These are phyloP conservation scores for Noturus placidus DNA, from an alignment of 2,113 vertebrate species.

Conservation along the genomic window DNA sequence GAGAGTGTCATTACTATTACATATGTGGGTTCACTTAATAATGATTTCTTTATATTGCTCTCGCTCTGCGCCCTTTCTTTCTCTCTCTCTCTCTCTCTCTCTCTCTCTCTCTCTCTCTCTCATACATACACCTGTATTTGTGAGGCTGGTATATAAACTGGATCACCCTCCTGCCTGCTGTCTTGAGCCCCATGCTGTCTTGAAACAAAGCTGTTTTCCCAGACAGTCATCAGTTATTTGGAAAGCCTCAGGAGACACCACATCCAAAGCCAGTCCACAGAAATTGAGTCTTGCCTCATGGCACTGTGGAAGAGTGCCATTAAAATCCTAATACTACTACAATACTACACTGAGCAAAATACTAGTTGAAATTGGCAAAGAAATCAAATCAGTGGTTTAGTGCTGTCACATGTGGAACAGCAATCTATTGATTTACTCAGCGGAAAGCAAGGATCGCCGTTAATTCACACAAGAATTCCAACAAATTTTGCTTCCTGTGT, in stretches of 20 bases:
- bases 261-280: constrained; percentile 1
- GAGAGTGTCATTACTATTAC: background rate
- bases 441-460: background rate
- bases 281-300: constrained; percentile 5
- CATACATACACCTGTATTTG: background rate
- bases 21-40: background rate
- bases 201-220: constrained; percentile 14
- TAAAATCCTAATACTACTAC: background rate
- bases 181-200: constrained; percentile 4
- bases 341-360: background rate
- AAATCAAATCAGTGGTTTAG: background rate
- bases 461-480: background rate
- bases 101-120: background rate
- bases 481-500: background rate
- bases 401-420: background rate
- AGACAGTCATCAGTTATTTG: constrained; percentile 35
- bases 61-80: background rate
- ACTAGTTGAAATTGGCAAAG: background rate
- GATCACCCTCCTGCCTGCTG: background rate
- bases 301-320: background rate
- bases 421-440: background rate
- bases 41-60: background rate
- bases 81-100: background rate
- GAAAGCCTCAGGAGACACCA: constrained; percentile 16
- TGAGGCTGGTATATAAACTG: constrained; percentile 22